Percentiles rank a stretch among this genome's conserved stretches.
phyloP scores from a whole-genome alignment of 2,113 vertebrate species.

The Platysternon megacephalum region DNA sequence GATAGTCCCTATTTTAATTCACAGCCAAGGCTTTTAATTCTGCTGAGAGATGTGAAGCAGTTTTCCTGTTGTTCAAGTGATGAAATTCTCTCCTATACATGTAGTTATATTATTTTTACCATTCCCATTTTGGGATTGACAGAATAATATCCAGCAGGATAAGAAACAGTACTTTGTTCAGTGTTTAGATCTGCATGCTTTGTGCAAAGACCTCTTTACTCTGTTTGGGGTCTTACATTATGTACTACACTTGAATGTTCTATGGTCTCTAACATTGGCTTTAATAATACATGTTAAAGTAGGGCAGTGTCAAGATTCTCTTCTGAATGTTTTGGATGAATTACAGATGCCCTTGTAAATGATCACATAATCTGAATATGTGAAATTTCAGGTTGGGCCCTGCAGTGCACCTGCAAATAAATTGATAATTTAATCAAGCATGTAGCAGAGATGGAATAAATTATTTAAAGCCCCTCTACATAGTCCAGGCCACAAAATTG shows the following conservation, averaged over 20 bases:
- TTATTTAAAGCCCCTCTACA: not conserved
- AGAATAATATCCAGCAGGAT: not conserved
- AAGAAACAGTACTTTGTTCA: not conserved
- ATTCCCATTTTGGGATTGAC: not conserved
- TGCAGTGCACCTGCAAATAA: not conserved
- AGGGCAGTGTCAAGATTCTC: not conserved
- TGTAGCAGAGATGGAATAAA: not conserved
- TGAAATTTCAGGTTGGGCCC: not conserved
- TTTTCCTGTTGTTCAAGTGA: not conserved
- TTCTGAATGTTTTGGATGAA: not conserved
- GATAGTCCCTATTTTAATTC: not conserved
- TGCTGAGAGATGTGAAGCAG: not conserved
- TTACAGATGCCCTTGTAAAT: not conserved
- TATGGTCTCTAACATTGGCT: not conserved
- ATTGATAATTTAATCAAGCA: not conserved
- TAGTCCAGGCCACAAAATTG: not conserved
- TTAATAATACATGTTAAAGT: not conserved
- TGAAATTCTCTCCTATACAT: not conserved
- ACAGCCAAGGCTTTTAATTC: not conserved
- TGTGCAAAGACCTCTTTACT: not conserved
- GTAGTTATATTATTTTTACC: not conserved
- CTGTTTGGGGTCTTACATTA: not conserved
- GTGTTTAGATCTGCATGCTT: not conserved
- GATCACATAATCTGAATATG: not conserved
- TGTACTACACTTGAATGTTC: not conserved